These are phyloP conservation scores for Aplocera efformata DNA, from an alignment of 2,888 invertebrate genomes.

Conservation along the genomic window DNA sequence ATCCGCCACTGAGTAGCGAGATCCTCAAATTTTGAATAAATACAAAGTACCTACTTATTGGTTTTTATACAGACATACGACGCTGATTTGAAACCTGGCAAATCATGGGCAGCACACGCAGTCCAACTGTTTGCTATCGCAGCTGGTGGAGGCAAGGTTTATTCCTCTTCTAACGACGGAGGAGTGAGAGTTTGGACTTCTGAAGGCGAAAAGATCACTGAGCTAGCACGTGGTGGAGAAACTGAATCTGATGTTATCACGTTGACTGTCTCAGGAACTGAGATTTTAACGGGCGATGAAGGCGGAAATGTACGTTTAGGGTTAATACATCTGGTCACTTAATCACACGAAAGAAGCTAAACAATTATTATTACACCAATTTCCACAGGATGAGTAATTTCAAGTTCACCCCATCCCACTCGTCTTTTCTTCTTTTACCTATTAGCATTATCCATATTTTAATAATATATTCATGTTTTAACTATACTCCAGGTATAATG, in stretches of 20 bases:
- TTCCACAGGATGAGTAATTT: too few relatives aligned
- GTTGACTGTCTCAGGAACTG: slow-evolving; percentile 53
- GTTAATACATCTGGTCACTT: slow-evolving; percentile 35
- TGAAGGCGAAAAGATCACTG: slow-evolving; percentile 54
- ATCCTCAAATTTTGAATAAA: too few relatives aligned
- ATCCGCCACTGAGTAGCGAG: too few relatives aligned
- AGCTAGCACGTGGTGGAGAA: slow-evolving; percentile 57
- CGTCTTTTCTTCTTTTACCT: too few relatives aligned
- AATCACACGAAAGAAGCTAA: too few relatives aligned
- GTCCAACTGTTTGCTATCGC: slow-evolving; percentile 82
- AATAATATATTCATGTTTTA: too few relatives aligned
- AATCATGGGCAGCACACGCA: slow-evolving; percentile 79
- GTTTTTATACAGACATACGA: slow-evolving; percentile 60
- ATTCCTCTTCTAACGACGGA: slow-evolving; percentile 83
- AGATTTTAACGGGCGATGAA: slow-evolving; percentile 82
- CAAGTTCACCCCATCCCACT: too few relatives aligned
- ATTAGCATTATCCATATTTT: too few relatives aligned
- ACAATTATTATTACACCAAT: too few relatives aligned
- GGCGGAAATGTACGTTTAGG: slow-evolving; percentile 82
- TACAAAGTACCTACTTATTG: too few relatives aligned
- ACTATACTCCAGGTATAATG: too few relatives aligned
- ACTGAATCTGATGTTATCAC: slow-evolving; percentile 47
- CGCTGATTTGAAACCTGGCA: slow-evolving; percentile 42
- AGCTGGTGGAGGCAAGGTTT: slow-evolving; percentile 69
- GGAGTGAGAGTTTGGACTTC: slow-evolving; percentile 80